phyloP scores from a whole-genome alignment of 2,888 invertebrate species.

The Thyatira batis region DNA sequence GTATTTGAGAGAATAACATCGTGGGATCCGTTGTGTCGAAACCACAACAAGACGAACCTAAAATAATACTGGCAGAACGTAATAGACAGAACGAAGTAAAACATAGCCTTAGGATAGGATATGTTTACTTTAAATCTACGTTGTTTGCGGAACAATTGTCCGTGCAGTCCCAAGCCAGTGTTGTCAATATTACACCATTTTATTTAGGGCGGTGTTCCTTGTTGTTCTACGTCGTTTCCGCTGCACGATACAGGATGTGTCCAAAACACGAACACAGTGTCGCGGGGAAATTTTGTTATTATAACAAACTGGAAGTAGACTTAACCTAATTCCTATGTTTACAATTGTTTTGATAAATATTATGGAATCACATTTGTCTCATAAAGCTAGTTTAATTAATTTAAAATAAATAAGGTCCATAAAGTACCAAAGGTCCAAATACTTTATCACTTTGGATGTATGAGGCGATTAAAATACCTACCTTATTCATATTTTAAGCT shows the following conservation, averaged over 20 bases:
- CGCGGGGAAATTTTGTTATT: slow-evolving; percentile 12
- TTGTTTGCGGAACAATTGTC: slow-evolving; percentile 25
- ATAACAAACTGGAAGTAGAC: slow-evolving; percentile 18
- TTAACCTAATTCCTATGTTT: background rate
- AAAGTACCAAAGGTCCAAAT: too few relatives aligned
- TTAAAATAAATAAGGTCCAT: too few relatives aligned
- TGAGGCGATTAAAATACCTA: too few relatives aligned
- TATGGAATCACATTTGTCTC: background rate
- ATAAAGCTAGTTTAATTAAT: too few relatives aligned
- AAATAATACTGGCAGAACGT: too few relatives aligned
- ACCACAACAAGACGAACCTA: too few relatives aligned
- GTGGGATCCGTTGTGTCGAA: too few relatives aligned
- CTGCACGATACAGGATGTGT: slow-evolving; percentile 37
- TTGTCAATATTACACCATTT: slow-evolving; percentile 38
- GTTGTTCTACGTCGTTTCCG: slow-evolving; percentile 49
- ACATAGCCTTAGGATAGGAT: slow-evolving; percentile 6
- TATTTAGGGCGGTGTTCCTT: slow-evolving; percentile 59
- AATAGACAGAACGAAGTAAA: slow-evolving; percentile 13
- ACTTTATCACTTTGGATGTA: too few relatives aligned
- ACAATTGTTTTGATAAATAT: background rate
- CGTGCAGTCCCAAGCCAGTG: slow-evolving; percentile 21
- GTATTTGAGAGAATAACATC: too few relatives aligned
- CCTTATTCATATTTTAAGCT: too few relatives aligned
- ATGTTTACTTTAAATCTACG: slow-evolving; percentile 22
- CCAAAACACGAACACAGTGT: slow-evolving; percentile 25